Evolutionary conservation across 2,888 invertebrate genomes (phyloP), one percentile per base, ranked within the genome.

Genomic region (Leucoma salicis): DNA sequence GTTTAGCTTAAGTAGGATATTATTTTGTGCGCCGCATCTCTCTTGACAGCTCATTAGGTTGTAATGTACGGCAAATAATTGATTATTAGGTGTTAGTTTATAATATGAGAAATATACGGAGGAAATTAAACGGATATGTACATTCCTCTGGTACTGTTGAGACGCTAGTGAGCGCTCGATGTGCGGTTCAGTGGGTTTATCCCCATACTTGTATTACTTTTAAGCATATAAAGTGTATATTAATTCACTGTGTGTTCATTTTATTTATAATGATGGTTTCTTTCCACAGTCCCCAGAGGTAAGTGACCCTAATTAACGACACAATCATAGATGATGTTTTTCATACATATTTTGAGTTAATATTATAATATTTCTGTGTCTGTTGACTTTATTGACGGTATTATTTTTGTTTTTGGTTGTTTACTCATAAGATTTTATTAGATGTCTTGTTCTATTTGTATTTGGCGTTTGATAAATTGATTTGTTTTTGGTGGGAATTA

Each of bases 171-270:
- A 57, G 44, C 62, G 56, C 51, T 21, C 60, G 63, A 58, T 52
- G n/a, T 10, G 62, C 71, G 74, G 74, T 74, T 70, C 63, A 62
- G 70, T 66, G 80, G 80, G 60, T 53, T 44, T 55, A 53, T 55
- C 48, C 68, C 74, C 70, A 54, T 8, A 66, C 72, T 80, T 89
- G 87, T 89, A 88, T 78, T 84, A 78, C 79, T 72, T 80, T 81
- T 88, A 88, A 83, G 86, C 54, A 88, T 83, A 89, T 89, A 89
- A 89, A 89, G 84, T 88, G 88, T 88, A 87, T 88, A 86, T 88
- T 89, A 75, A 86, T 86, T 85, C 81, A 87, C 70, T 66, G 73
- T 77, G 84, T 86, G 86, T 86, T 82, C 82, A 85, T 88, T 88
- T 88, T 88, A 88, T 88, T 89, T 87, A 79, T 86, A 83, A 86